phyloP scores from a whole-genome alignment of 2,113 vertebrate species.

The Aegotheles bennettii region DNA sequence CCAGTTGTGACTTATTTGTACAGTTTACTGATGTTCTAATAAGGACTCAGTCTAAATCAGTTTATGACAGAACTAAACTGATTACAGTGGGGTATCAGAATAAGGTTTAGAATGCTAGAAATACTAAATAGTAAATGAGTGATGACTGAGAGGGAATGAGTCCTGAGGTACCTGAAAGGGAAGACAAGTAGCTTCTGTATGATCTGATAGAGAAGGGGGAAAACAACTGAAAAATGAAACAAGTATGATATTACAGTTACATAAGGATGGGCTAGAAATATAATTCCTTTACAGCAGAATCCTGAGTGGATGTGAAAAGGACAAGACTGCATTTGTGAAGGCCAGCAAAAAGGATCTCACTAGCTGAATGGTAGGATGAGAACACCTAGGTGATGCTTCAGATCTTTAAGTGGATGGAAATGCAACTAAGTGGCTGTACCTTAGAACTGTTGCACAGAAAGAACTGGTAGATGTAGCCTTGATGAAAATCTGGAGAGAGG shows the following conservation, averaged over 20 bases:
- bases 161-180: background rate
- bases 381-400: background rate
- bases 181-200: background rate
- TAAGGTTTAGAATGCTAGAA: background rate
- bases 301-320: background rate
- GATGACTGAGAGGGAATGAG: background rate
- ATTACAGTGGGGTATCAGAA: background rate
- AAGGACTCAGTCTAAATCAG: background rate
- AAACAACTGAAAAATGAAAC: background rate
- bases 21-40: background rate
- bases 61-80: background rate
- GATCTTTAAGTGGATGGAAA: background rate
- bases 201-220: background rate
- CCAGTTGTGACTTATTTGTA: background rate
- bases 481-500: background rate
- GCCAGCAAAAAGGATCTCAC: background rate
- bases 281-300: background rate
- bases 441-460: background rate
- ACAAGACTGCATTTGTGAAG: background rate
- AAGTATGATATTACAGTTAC: background rate
- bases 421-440: background rate
- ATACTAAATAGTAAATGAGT: background rate
- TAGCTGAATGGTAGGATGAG: background rate
- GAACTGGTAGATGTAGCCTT: background rate
- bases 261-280: background rate